Evolutionary conservation across 2,888 invertebrate genomes (phyloP).

Genomic region (Brachyptera putata): DNA sequence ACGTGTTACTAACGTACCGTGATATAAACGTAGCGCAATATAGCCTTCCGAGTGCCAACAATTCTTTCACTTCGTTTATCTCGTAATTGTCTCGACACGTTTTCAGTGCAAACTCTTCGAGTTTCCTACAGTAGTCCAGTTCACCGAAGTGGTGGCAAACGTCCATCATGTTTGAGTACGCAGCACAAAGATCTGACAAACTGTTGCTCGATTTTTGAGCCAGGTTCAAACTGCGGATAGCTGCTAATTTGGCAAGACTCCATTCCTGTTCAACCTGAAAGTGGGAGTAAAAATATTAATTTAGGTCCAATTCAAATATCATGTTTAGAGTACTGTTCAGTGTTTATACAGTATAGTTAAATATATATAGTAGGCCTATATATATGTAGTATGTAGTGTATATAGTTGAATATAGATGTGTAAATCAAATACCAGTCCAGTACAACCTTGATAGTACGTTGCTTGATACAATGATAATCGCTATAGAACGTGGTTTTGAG

Average conservation of each 20-base stretch:
- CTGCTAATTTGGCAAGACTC: slow-evolving; percentile 38
- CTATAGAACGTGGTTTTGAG: too few species aligned
- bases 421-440: too few species aligned
- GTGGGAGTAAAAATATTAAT: too few species aligned
- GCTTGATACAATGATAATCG: too few species aligned
- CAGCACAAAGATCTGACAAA: slow-evolving; percentile 47
- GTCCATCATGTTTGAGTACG: slow-evolving; percentile 49
- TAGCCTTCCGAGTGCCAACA: slow-evolving; percentile 14
- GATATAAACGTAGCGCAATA: slow-evolving; percentile 15
- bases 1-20: too few species aligned
- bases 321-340: too few species aligned
- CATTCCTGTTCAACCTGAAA: slow-evolving; percentile 36
- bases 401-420: too few species aligned
- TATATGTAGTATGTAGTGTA: too few species aligned
- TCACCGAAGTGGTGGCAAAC: slow-evolving; percentile 48
- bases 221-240: slow-evolving; percentile 38
- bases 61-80: background rate
- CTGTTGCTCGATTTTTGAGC: slow-evolving; percentile 45
- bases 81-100: slow-evolving; percentile 35
- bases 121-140: slow-evolving; percentile 43
- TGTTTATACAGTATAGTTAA: too few species aligned
- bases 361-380: too few species aligned
- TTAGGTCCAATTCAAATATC: too few species aligned
- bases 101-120: slow-evolving; percentile 41
- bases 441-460: too few species aligned